Base-by-base conservation (phyloP, 2,888 invertebrate genomes). In the Andrena camellia region DNA sequence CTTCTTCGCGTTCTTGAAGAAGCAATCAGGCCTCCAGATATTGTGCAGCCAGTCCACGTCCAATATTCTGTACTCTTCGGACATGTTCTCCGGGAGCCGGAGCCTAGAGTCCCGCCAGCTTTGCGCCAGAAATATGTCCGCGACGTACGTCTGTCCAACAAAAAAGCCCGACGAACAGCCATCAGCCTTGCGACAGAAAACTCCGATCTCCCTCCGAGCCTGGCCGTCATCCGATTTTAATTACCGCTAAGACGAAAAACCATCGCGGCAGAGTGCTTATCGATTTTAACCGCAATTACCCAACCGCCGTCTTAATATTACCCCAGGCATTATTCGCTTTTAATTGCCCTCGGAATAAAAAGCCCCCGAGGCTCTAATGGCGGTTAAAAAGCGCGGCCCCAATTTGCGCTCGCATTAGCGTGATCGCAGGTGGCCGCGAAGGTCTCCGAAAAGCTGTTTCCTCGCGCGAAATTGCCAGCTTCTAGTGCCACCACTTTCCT, bases 11-110 rank as follows among this genome's bases (percentile, higher is more conserved):
- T 98, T 98, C 94, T 98, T 98, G 94, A 98, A 98, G 95, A 98
- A 98, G 93, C 98, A 98, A 94, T 98, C 98, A 0, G 98, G 98
- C 78, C 98, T 95, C 98, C 98, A 98, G 93, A 98, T 98, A 93
- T 96, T 96, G 94, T 97, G 97, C 90, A 98, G 95, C 98, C 98
- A 98, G 90, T 97, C 97, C 33, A 98, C 98, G 92, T 98, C 98
- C 71, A 98, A 95, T 91, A 98, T 98, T 86, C 98, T 95, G 94
- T 98, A 98, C 91, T 98, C 98, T 91, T 98, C 98, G 92, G 97
- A 97, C 98, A 98, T 98, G 93, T 98, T 98, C 94, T 98, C 98
- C n/a, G 98, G 98, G 68, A 98, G 95, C 73, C 98, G 96, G 35
- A 98, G 95, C 42, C 98, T 95, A 78, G 98, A 97, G 94, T 98